phyloP scores from a whole-genome alignment of 2,797 vertebrate genomes.

The Petrocephalus sullivani region DNA sequence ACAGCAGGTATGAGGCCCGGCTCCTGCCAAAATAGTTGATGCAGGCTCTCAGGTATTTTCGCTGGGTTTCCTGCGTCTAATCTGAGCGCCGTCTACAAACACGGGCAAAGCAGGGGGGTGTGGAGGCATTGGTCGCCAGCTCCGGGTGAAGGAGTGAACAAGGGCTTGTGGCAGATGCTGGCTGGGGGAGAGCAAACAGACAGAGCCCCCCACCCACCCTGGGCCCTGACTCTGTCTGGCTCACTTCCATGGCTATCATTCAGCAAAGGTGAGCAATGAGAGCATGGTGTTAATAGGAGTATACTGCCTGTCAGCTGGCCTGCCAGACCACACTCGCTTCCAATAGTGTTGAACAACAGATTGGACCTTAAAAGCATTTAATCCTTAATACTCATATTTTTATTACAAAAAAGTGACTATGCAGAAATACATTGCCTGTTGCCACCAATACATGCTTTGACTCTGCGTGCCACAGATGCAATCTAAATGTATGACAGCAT shows the following conservation, averaged over 20 bases:
- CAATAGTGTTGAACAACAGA: constrained; percentile 19
- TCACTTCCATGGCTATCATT: constrained; percentile 31
- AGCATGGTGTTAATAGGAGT: constrained; percentile 31
- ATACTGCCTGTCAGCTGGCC: constrained; percentile 25
- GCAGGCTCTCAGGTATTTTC: constrained; percentile 74
- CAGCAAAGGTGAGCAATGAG: constrained; percentile 28
- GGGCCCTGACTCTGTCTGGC: constrained; percentile 13
- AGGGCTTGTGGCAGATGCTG: constrained; percentile 31
- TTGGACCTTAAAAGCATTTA: not conserved
- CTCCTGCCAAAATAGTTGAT: constrained; percentile 72
- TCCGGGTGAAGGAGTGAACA: constrained; percentile 32
- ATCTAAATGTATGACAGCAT: not conserved
- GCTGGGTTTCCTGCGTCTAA: constrained; percentile 32
- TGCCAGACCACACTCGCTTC: constrained; percentile 21
- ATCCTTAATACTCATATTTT: not conserved
- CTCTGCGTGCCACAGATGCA: not conserved
- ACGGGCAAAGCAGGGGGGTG: constrained; percentile 45
- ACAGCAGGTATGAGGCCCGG: constrained; percentile 72
- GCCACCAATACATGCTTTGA: not conserved
- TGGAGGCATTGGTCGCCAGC: constrained; percentile 48
- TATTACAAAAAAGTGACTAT: not conserved
- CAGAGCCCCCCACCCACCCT: not conserved
- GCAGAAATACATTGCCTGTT: not conserved
- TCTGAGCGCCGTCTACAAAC: constrained; percentile 50
- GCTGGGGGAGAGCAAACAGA: constrained; percentile 38